Percentiles rank a stretch among this genome's conserved stretches.
Conservation (phyloP, 2,113 vertebrate genomes). For the Charadrius vociferus region DNA sequence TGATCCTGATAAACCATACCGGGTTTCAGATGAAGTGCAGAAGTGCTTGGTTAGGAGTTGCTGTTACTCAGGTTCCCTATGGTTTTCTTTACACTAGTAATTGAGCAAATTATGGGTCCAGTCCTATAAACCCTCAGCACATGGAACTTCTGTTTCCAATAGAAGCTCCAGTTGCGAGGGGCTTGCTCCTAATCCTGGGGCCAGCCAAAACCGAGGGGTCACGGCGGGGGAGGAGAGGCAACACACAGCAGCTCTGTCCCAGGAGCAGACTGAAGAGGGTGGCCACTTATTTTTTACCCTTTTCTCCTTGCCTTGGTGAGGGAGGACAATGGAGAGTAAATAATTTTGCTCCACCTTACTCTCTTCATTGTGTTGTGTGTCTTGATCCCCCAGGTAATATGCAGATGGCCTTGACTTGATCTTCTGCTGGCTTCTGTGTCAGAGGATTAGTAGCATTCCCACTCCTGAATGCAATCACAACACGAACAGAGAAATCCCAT, state of each 20-base stretch:
- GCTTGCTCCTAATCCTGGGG: not conserved
- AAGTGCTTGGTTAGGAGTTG: conserved; percentile 12
- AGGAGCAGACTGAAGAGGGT: not conserved
- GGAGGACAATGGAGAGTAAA: not conserved
- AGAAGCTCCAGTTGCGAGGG: fast-evolving
- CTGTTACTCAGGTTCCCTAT: conserved; percentile 6
- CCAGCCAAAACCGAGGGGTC: not conserved
- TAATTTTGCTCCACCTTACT: not conserved
- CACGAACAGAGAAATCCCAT: not conserved
- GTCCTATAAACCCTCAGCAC: conserved; percentile 20
- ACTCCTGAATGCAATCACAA: not conserved
- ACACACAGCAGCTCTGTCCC: not conserved
- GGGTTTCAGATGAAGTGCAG: conserved; percentile 8
- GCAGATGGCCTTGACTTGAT: not conserved
- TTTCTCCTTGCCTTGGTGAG: not conserved
- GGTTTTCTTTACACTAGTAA: conserved; percentile 49
- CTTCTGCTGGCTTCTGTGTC: not conserved
- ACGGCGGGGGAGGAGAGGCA: not conserved
- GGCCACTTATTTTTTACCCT: not conserved
- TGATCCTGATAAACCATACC: conserved; percentile 2
- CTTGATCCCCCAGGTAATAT: not conserved
- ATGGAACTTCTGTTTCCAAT: conserved; percentile 55
- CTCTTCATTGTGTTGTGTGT: not conserved
- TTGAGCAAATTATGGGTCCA: conserved; percentile 51
- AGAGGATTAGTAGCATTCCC: not conserved